Evolutionary conservation across 2,797 vertebrate species (phyloP), one percentile per base, ranked within the genome.

Genomic region (Eupleurogrammus muticus): DNA sequence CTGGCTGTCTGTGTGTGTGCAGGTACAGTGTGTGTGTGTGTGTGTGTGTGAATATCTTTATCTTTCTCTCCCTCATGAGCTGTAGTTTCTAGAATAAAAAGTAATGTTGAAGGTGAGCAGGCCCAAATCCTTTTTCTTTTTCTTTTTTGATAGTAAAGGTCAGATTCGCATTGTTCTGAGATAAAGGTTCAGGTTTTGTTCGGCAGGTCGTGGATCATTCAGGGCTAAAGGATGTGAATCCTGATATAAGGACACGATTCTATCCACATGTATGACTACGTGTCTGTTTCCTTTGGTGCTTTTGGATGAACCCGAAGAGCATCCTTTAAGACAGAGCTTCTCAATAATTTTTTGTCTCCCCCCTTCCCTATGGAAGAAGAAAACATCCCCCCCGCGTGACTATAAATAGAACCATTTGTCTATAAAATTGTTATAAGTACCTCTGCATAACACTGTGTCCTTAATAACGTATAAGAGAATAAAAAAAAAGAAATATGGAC

Each of bases 11-110:
- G 6, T 16, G 8, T 46, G 46, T 61, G 42, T 65, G 59, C 28
- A 28, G 28, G 28, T 28, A 28, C 28, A 28, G 28, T 28, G 28
- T 3, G 9, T 70, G 17, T 63, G 8, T 70, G 8, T 63, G 32
- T 61, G 35, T 53, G 53, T 38, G 46, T 62, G 65, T 47, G 38
- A 38, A 53, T 1, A 64, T 68, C 46, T 82, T 72, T 67, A 72
- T 84, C 81, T 82, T 66, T 48, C 9, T 51, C 46, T 80, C 13
- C 54, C 66, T 38, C 7, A 4, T 42, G 35, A 60, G 52, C 46
- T 24, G 63, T 5, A 68, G 40, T 46, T 58, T 32, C n/a, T 21
- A 80, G 44, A 56, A 23, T n/a, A 68, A 9, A 34, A 54, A 20
- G n/a, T 61, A 63, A 65, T 35, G 48, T 61, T 35, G 34, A 60